Evolutionary conservation across 2,888 invertebrate species (phyloP).

Genomic region (Diachrysia chrysitis): DNA sequence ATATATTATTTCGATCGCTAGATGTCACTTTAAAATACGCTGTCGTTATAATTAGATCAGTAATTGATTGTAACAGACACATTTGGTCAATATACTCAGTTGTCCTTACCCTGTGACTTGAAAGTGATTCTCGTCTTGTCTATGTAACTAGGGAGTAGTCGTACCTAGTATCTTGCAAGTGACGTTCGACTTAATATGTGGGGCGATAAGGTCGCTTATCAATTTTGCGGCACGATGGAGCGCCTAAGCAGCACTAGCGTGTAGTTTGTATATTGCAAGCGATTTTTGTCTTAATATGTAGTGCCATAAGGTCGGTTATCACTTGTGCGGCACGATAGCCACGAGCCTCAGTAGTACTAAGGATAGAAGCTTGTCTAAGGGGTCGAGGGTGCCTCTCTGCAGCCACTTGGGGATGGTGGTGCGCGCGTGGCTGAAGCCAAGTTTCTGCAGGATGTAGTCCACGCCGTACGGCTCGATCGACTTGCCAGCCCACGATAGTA

Average conservation of each 20-base stretch:
- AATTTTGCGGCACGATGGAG: not conserved
- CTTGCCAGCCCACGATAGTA: constrained; percentile 97
- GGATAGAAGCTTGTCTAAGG: constrained; percentile 97
- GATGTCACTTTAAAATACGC: constrained; percentile 44
- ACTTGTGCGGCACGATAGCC: constrained; percentile 87
- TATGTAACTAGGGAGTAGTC: not conserved
- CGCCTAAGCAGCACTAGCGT: not conserved
- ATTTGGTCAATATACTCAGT: not conserved
- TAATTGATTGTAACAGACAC: not conserved
- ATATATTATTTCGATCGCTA: constrained; percentile 45
- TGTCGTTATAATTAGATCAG: constrained; percentile 7
- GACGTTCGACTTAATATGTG: not conserved
- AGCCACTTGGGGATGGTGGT: constrained; percentile 99
- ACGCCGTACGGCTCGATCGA: constrained; percentile 99
- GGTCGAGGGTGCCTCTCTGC: constrained; percentile 99
- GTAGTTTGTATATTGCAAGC: not conserved
- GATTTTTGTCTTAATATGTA: constrained; percentile 21
- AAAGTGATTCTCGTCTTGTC: not conserved
- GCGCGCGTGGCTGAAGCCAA: constrained; percentile 98
- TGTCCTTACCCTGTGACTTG: not conserved
- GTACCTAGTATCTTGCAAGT: not conserved
- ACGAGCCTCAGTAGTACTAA: constrained; percentile 93
- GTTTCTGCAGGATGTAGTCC: constrained; percentile 98
- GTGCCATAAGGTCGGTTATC: constrained; percentile 24
- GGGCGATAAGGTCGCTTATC: not conserved